Percentiles rank a stretch among this genome's conserved stretches.
Evolutionary conservation across 2,797 vertebrate genomes (phyloP).

Genomic region (Notoglanidium macrostoma): DNA sequence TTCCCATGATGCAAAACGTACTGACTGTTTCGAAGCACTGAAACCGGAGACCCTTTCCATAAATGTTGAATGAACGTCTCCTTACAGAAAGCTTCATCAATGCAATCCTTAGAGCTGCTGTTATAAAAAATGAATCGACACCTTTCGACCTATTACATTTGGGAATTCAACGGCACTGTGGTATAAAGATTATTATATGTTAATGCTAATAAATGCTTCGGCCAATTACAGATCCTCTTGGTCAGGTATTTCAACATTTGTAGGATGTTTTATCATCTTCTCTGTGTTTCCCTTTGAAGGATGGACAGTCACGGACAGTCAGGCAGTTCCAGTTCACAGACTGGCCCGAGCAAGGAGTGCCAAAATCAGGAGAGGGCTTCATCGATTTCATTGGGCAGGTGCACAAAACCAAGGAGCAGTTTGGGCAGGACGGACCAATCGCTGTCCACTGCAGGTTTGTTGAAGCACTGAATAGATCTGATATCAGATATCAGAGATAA

Average conservation of each 20-base stretch:
- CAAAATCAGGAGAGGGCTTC: conserved; percentile 97
- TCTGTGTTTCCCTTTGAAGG: conserved; percentile 69
- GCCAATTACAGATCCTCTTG: neutral
- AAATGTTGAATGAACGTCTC: neutral
- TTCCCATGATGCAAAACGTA: neutral
- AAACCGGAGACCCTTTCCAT: neutral
- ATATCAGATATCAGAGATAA: neutral
- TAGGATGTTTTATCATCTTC: neutral
- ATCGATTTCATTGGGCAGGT: conserved; percentile 98
- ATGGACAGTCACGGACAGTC: conserved; percentile 94
- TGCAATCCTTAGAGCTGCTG: neutral
- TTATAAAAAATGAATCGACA: neutral
- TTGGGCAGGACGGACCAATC: conserved; percentile 97
- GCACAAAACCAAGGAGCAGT: conserved; percentile 99
- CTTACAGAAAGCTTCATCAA: neutral
- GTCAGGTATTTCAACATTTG: neutral
- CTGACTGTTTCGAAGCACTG: neutral
- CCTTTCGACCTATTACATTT: neutral
- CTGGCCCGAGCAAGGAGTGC: conserved; percentile 98
- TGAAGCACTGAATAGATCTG: neutral
- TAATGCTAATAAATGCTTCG: neutral
- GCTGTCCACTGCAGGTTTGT: conserved; percentile 95
- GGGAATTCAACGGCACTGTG: neutral
- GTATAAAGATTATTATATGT: neutral
- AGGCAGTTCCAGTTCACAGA: conserved; percentile 99